Evolutionary conservation across 2,113 vertebrate genomes (phyloP).

Genomic region (Orientallactaga bullata): DNA sequence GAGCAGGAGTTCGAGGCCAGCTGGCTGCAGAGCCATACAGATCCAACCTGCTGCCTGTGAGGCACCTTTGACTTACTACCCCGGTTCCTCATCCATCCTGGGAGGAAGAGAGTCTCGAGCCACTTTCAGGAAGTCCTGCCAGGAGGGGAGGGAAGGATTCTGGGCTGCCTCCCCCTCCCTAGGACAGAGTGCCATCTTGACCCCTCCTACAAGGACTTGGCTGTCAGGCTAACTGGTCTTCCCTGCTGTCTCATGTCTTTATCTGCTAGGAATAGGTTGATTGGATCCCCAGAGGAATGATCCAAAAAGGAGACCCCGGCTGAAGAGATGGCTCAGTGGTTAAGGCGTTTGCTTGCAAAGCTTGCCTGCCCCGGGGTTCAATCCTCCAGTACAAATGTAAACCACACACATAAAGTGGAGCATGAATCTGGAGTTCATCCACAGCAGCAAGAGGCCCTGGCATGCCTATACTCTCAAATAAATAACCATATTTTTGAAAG

Average conservation of each 20-base stretch:
- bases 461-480: too few species aligned
- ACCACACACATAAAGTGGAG: too few species aligned
- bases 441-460: too few species aligned
- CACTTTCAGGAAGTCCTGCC: background rate
- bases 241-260: background rate
- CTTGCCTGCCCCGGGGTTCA: too few species aligned
- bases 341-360: too few species aligned
- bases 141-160: background rate
- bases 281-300: background rate
- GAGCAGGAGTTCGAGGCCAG: too few species aligned
- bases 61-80: background rate
- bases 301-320: background rate
- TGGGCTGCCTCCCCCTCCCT: too few species aligned
- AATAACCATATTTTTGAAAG: background rate
- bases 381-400: too few species aligned
- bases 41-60: background rate
- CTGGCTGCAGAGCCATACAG: fast-evolving
- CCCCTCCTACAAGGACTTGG: background rate
- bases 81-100: background rate
- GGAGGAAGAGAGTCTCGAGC: too few species aligned
- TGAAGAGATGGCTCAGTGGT: too few species aligned
- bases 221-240: background rate
- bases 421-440: too few species aligned
- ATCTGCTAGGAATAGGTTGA: background rate
- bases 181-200: fast-evolving